Conservation (phyloP, 2,888 invertebrate genomes). For the Eupithecia subumbrata region DNA sequence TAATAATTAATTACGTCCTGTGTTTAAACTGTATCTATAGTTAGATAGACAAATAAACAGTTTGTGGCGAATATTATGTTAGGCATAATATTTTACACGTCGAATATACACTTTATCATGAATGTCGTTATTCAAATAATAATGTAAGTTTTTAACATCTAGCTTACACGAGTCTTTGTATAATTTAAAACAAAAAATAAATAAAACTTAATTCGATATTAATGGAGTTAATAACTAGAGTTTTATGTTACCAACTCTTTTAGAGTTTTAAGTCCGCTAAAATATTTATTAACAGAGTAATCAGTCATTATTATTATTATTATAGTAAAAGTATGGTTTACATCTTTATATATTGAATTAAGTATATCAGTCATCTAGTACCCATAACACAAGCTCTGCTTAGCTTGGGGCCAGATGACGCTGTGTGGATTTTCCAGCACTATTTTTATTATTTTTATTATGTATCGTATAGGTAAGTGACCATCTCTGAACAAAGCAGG, state of each 20-base stretch:
- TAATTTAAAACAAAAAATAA: neutral
- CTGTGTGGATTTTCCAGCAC: too few species aligned
- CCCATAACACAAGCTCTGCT: too few species aligned
- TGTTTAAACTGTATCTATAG: neutral
- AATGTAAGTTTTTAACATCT: neutral
- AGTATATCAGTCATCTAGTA: too few species aligned
- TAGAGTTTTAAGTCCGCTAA: neutral
- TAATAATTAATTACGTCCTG: neutral
- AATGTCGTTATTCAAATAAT: neutral
- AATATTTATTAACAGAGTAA: neutral
- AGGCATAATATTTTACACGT: neutral
- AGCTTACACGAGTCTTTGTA: neutral
- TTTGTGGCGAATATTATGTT: neutral
- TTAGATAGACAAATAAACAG: neutral
- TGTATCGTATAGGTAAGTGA: neutral
- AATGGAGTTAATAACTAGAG: too few species aligned
- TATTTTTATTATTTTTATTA: too few species aligned
- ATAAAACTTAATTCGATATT: too few species aligned
- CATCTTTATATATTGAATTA: too few species aligned
- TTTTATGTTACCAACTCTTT: neutral
- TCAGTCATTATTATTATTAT: too few species aligned
- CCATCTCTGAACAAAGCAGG: neutral
- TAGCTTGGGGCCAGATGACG: too few species aligned
- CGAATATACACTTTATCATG: neutral
- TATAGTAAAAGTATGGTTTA: too few species aligned